phyloP scores from a whole-genome alignment of 2,888 invertebrate genomes.

The Latrodectus elegans region DNA sequence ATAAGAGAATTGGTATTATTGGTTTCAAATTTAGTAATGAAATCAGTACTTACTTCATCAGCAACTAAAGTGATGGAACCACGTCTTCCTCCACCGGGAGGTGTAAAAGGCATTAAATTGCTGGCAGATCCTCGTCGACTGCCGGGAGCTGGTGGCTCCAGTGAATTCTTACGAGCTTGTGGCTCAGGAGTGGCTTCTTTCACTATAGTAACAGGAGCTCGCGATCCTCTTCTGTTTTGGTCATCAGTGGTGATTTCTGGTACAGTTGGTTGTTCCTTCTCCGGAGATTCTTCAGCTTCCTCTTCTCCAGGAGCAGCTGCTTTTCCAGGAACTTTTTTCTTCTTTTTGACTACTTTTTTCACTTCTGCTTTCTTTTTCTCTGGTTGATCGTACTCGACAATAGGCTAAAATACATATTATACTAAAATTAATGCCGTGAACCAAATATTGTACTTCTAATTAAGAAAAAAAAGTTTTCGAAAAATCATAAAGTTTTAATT shows the following conservation, averaged over 20 bases:
- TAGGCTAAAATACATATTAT: neutral
- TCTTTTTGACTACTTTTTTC: constrained; percentile 63
- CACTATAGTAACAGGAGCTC: constrained; percentile 40
- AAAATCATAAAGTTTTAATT: too few relatives aligned
- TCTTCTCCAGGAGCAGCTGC: constrained; percentile 21
- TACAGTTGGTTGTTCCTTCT: constrained; percentile 33
- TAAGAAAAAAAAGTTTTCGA: too few relatives aligned
- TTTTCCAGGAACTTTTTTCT: constrained; percentile 63
- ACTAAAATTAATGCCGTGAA: neutral
- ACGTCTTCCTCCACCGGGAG: constrained; percentile 49
- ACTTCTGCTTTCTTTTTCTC: constrained; percentile 53
- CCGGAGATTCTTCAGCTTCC: constrained; percentile 20
- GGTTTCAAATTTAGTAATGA: neutral
- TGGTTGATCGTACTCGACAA: neutral
- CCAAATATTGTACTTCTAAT: too few relatives aligned
- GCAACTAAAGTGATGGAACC: constrained; percentile 70
- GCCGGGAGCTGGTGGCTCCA: constrained; percentile 44
- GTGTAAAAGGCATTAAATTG: constrained; percentile 34
- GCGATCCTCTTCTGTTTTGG: neutral
- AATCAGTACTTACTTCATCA: constrained; percentile 66
- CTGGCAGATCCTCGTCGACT: constrained; percentile 48
- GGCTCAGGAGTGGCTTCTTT: constrained; percentile 69
- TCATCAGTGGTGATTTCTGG: constrained; percentile 38
- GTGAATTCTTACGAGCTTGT: constrained; percentile 35
- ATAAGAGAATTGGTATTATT: too few relatives aligned